Percentiles rank a stretch among this genome's conserved stretches.
These are phyloP conservation scores for Podiceps cristatus DNA, from an alignment of 2,113 vertebrate species.

Conservation along the genomic window DNA sequence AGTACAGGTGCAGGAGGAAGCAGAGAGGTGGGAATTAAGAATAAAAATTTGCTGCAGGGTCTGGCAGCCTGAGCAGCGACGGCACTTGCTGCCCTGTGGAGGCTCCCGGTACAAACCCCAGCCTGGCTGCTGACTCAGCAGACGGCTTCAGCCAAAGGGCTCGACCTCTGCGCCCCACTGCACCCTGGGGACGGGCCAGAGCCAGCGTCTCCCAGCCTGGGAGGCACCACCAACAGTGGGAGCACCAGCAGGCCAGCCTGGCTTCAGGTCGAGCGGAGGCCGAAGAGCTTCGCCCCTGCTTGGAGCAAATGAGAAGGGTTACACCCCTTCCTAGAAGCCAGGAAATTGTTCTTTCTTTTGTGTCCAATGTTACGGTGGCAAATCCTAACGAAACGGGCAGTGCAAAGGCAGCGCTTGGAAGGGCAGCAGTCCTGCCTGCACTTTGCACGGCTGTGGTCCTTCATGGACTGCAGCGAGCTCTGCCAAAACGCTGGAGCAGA, in stretches of 20 bases:
- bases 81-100: neutral
- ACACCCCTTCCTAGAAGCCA: neutral
- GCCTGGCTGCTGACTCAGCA: neutral
- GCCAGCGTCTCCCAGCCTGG: neutral
- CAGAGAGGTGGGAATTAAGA: neutral
- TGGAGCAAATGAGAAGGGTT: neutral
- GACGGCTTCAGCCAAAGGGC: neutral
- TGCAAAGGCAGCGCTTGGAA: neutral
- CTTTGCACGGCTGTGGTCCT: neutral
- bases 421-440: neutral
- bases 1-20: neutral
- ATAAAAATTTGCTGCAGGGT: neutral
- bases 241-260: neutral
- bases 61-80: neutral
- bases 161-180: neutral
- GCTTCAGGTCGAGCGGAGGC: neutral
- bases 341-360: neutral
- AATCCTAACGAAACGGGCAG: neutral
- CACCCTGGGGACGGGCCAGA: neutral
- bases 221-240: fast-evolving
- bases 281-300: neutral
- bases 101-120: neutral
- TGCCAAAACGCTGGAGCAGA: neutral
- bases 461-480: neutral
- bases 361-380: neutral